These are phyloP conservation scores for Catocala nupta DNA, from an alignment of 2,888 invertebrate species.

Conservation along the genomic window DNA sequence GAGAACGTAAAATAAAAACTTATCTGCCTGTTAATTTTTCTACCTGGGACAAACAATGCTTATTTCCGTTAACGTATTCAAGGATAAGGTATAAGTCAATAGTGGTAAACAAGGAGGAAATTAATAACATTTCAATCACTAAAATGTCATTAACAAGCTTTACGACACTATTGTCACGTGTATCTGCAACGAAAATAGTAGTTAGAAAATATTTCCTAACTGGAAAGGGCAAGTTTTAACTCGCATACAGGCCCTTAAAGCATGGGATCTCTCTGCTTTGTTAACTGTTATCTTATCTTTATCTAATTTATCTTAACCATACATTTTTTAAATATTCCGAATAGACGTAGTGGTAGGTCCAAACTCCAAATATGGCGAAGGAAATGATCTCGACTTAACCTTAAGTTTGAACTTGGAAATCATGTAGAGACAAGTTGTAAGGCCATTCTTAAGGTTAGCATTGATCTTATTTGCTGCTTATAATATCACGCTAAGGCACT, in stretches of 20 bases:
- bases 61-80: too few species aligned
- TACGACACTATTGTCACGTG: too few species aligned
- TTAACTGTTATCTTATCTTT: neutral
- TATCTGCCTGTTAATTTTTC: neutral
- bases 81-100: neutral
- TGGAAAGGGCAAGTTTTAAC: too few species aligned
- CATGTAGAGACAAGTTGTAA: conserved; percentile 51
- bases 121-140: too few species aligned
- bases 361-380: conserved; percentile 55
- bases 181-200: too few species aligned
- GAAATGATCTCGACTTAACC: conserved; percentile 59
- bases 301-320: neutral
- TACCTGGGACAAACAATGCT: neutral
- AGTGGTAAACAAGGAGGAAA: too few species aligned
- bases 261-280: too few species aligned
- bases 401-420: conserved; percentile 57
- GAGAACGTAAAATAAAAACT: conserved; percentile 6
- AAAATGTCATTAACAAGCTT: too few species aligned
- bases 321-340: neutral
- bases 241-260: too few species aligned
- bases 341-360: conserved; percentile 18
- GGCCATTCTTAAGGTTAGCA: conserved; percentile 60
- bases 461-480: conserved; percentile 28
- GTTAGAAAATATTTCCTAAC: too few species aligned
- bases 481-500: conserved; percentile 13